phyloP scores from a whole-genome alignment of 1,140 invertebrate species.

The Bombus difficillimus region DNA sequence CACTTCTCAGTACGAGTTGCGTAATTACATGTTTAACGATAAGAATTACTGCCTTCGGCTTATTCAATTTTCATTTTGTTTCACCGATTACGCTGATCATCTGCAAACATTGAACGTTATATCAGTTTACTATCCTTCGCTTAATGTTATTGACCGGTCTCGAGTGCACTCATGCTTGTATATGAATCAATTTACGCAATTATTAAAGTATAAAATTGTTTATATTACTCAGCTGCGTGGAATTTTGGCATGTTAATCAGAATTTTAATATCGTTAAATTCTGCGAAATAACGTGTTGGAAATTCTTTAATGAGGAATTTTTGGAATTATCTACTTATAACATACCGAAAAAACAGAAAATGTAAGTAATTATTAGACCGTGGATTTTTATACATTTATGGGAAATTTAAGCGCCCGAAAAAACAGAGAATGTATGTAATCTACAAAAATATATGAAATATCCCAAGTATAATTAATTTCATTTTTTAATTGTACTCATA shows the following conservation, averaged over 20 bases:
- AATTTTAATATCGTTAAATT: neutral
- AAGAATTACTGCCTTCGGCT: neutral
- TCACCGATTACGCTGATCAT: neutral
- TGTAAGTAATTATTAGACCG: neutral
- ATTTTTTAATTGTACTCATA: no score
- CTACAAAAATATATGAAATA: neutral
- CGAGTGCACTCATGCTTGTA: neutral
- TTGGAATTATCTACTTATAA: neutral
- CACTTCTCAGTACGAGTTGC: neutral
- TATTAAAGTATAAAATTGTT: neutral
- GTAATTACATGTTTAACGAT: constrained; percentile 1
- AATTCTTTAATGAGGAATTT: neutral
- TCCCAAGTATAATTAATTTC: neutral
- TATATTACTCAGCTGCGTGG: neutral
- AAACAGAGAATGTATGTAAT: neutral
- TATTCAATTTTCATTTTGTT: neutral
- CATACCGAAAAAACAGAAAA: neutral
- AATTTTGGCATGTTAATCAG: neutral
- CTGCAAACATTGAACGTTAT: neutral
- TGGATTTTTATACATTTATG: neutral
- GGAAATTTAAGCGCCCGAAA: neutral
- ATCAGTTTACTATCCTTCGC: no score
- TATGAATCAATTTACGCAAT: neutral
- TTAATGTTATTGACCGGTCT: neutral
- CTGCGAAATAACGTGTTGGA: neutral